Evolutionary conservation across 2,888 invertebrate species (phyloP).

Genomic region (Linnaemya tessellans): DNA sequence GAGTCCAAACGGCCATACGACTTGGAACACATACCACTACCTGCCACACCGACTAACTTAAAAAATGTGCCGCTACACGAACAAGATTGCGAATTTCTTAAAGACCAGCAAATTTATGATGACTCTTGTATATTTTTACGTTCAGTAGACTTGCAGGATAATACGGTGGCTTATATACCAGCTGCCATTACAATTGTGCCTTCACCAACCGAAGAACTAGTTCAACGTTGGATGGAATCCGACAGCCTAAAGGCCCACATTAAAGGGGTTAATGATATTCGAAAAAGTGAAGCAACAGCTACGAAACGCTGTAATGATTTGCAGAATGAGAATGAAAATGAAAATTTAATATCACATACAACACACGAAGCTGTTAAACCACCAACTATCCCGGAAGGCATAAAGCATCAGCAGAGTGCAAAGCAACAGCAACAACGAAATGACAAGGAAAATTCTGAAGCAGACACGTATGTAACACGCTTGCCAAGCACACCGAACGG

Average conservation of each 20-base stretch:
- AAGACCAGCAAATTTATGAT: constrained; percentile 78
- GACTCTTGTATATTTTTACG: constrained; percentile 79
- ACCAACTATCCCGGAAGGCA: constrained; percentile 5
- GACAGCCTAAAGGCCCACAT: constrained; percentile 60
- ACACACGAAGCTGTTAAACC: constrained; percentile 37
- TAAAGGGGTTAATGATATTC: constrained; percentile 56
- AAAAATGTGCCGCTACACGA: not conserved
- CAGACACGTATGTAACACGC: constrained; percentile 65
- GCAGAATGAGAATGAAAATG: constrained; percentile 53
- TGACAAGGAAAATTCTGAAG: constrained; percentile 23
- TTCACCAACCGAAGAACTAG: constrained; percentile 73
- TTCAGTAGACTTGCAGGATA: constrained; percentile 78
- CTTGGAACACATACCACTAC: constrained; percentile 79
- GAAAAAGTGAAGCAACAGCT: not conserved
- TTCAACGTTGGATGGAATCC: constrained; percentile 73
- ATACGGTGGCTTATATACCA: constrained; percentile 75
- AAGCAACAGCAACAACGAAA: constrained; percentile 23
- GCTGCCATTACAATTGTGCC: constrained; percentile 76
- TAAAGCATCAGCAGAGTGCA: constrained; percentile 11
- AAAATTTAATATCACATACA: constrained; percentile 52
- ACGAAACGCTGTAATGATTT: not conserved
- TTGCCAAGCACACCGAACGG: constrained; percentile 67
- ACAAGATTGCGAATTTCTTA: constrained; percentile 37
- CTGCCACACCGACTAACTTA: constrained; percentile 73
- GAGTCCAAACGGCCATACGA: constrained; percentile 56